Conservation (phyloP, 1,140 invertebrate genomes). For the Pygmarrhopalites habei region DNA sequence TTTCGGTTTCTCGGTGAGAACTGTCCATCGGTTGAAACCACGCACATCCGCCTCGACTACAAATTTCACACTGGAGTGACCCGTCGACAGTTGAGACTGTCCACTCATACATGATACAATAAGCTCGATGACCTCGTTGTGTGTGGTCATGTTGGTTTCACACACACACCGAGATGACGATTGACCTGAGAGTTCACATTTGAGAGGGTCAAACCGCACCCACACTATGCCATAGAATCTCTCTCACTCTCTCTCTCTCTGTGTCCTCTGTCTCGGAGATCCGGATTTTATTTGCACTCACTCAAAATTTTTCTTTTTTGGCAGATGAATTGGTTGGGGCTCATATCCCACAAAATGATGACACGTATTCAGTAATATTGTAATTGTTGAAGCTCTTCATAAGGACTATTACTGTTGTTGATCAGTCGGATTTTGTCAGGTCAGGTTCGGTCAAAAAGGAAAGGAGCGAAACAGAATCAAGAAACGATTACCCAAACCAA, state of each 20-base stretch:
- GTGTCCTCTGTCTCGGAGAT: not conserved
- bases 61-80: constrained; percentile 7
- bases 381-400: constrained; percentile 21
- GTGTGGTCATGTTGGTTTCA: not conserved
- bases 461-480: constrained; percentile 18
- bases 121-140: constrained; percentile 2
- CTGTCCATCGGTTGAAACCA: constrained; percentile 6
- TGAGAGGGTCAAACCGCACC: constrained; percentile 11
- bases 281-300: not conserved
- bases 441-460: constrained; percentile 23
- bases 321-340: not conserved
- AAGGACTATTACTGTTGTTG: constrained; percentile 21
- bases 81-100: not conserved
- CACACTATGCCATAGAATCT: not conserved
- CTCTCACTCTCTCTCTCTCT: not conserved
- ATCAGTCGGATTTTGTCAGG: constrained; percentile 21
- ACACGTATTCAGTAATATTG: constrained; percentile 16
- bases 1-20: constrained; percentile 6
- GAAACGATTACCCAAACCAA: constrained; percentile 24
- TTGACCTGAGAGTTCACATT: not conserved
- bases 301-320: not conserved
- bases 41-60: constrained; percentile 3
- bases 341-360: not conserved
- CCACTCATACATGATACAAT: not conserved
- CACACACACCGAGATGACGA: not conserved